Conservation (phyloP, 2,113 vertebrate species). For the Meleagris gallopavo region DNA sequence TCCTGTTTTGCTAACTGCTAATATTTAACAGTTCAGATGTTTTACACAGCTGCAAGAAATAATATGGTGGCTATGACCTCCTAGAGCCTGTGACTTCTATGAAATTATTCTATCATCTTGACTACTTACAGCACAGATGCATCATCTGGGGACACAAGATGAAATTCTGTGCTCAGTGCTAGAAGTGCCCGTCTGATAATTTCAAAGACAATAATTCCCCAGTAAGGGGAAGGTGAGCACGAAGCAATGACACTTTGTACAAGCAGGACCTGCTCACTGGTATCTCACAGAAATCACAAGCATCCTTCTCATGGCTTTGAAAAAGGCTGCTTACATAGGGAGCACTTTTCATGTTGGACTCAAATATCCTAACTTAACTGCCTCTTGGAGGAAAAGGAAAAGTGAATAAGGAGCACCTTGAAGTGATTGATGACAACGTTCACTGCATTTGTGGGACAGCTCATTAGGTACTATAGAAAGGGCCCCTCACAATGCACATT, state of each 20-base stretch:
- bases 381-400: constrained; percentile 21
- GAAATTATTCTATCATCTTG: not conserved
- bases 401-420: constrained; percentile 33
- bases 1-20: not conserved
- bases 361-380: constrained; percentile 10
- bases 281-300: not conserved
- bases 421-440: not conserved
- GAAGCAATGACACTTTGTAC: not conserved
- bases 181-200: not conserved
- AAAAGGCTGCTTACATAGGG: not conserved
- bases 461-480: constrained; percentile 51
- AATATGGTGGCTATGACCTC: not conserved
- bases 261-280: not conserved
- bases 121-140: not conserved
- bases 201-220: not conserved
- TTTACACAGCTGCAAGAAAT: not conserved
- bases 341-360: not conserved
- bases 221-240: not conserved
- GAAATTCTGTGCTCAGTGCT: not conserved
- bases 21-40: not conserved
- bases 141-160: not conserved
- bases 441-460: constrained; percentile 28
- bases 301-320: not conserved
- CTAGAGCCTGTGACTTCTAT: not conserved
- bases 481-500: constrained; percentile 41